These are phyloP conservation scores for Pelosia muscerda DNA, from an alignment of 2,888 invertebrate genomes.

Conservation along the genomic window DNA sequence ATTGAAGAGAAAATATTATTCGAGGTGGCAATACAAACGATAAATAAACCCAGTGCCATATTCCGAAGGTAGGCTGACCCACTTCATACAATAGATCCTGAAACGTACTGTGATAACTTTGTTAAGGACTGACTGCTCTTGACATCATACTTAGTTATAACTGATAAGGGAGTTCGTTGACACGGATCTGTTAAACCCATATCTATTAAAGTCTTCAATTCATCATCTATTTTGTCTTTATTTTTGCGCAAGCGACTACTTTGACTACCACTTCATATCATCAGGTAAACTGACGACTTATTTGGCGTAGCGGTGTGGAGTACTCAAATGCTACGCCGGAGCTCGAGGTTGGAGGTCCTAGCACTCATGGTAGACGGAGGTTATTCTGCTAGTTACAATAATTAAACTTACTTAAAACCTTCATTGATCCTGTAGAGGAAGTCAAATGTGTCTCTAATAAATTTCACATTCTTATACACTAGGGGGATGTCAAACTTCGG, in stretches of 20 bases:
- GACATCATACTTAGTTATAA: not conserved
- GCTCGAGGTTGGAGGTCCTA: no score
- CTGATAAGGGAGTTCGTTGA: not conserved
- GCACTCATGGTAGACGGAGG: no score
- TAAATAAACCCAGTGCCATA: not conserved
- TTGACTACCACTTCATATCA: no score
- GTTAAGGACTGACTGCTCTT: not conserved
- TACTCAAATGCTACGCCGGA: no score
- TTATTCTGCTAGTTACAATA: no score
- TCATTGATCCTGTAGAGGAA: conserved; percentile 65
- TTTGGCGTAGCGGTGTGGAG: no score
- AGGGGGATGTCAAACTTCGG: conserved; percentile 73
- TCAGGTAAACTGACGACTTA: not conserved
- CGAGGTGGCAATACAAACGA: not conserved
- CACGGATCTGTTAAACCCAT: not conserved
- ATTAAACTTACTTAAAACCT: conserved; percentile 67
- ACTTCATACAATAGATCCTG: not conserved
- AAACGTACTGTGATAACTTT: not conserved
- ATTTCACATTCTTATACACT: conserved; percentile 73
- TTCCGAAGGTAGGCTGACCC: not conserved
- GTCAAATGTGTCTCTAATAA: conserved; percentile 65
- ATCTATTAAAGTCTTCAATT: not conserved
- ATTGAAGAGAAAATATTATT: conserved; percentile 21
- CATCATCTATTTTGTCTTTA: not conserved
- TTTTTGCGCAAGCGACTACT: no score